A percentile compares a stretch with the other conserved stretches of the same genome.
Conservation (phyloP, 2,113 vertebrate species). For the Ardeotis arabs region DNA sequence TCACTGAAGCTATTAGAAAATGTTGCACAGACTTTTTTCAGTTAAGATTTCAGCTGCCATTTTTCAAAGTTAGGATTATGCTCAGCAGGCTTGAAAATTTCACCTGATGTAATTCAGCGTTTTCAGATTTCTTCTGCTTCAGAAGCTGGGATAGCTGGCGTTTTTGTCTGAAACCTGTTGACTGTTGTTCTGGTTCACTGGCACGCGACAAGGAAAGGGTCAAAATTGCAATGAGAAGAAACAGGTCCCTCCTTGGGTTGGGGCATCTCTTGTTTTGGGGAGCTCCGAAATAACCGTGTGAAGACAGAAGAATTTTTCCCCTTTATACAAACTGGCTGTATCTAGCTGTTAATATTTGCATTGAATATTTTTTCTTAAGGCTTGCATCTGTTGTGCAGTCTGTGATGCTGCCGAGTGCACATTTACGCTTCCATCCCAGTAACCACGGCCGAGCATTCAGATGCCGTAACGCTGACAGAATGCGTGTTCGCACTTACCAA, state of each 20-base stretch:
- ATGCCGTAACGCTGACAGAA: not conserved
- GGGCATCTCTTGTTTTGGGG: not conserved
- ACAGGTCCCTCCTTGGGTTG: not conserved
- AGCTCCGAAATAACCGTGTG: not conserved
- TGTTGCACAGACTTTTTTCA: not conserved
- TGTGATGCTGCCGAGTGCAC: not conserved
- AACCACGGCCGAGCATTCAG: not conserved
- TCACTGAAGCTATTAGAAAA: not conserved
- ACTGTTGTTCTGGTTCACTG: not conserved
- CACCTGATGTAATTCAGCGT: not conserved
- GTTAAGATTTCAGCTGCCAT: not conserved
- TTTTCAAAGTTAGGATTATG: not conserved
- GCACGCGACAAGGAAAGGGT: not conserved
- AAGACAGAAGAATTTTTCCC: not conserved
- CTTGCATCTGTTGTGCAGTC: not conserved
- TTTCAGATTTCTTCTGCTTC: not conserved
- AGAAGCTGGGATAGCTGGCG: not conserved
- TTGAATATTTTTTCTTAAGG: not conserved
- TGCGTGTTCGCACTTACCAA: not conserved
- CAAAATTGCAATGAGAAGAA: not conserved
- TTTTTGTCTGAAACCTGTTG: not conserved
- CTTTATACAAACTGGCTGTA: not conserved
- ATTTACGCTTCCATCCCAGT: not conserved
- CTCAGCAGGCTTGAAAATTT: not conserved
- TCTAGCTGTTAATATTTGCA: not conserved